Percentiles rank a stretch among this genome's conserved stretches.
Evolutionary conservation across 2,113 vertebrate genomes (phyloP).

Genomic region (Calcarius ornatus): DNA sequence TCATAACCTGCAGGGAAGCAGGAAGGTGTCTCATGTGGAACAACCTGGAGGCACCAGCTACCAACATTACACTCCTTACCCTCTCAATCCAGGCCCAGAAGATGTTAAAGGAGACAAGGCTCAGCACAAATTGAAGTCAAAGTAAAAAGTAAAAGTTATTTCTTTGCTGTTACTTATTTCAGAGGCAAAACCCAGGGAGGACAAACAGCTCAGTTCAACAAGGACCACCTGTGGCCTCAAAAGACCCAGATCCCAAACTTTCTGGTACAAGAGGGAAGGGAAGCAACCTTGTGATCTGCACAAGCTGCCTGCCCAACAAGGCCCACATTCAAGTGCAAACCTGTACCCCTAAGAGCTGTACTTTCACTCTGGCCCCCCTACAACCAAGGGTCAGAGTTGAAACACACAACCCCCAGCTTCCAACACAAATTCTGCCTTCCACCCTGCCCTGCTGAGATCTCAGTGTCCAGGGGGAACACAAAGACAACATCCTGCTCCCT

Average conservation of each 20-base stretch:
- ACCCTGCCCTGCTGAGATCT: neutral
- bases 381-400: neutral
- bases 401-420: neutral
- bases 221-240: neutral
- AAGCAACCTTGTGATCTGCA: neutral
- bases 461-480: neutral
- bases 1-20: neutral
- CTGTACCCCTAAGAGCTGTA: neutral
- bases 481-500: neutral
- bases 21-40: neutral
- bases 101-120: neutral
- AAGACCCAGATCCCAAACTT: neutral
- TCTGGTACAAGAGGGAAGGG: neutral
- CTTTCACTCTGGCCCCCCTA: neutral
- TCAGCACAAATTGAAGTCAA: neutral
- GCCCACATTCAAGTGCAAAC: neutral
- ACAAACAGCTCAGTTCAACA: neutral
- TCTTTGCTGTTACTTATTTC: neutral
- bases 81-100: neutral
- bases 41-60: neutral
- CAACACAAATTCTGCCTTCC: neutral
- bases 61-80: neutral
- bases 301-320: rapidly evolving
- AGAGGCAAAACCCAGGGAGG: neutral
- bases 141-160: neutral